phyloP scores from a whole-genome alignment of 2,888 invertebrate species.

The Amphimallon solstitiale region DNA sequence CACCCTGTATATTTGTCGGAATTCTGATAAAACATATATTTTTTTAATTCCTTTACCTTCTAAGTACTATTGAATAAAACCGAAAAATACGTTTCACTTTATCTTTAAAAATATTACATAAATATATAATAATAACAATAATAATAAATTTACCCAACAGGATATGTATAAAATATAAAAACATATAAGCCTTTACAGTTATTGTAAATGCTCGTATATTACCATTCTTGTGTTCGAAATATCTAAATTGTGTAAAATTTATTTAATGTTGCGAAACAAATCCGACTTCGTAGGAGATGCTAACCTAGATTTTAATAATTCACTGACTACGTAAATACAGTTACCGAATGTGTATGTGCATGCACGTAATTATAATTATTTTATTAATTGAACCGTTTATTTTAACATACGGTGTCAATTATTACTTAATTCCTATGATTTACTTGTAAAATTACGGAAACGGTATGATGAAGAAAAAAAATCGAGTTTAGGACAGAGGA shows the following conservation, averaged over 20 bases:
- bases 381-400: not conserved
- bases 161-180: not conserved
- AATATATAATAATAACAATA: too few relatives aligned
- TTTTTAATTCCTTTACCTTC: too few relatives aligned
- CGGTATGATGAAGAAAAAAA: not conserved
- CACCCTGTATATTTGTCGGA: too few relatives aligned
- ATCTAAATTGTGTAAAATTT: slow-evolving; percentile 3
- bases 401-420: slow-evolving; percentile 7
- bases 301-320: slow-evolving; percentile 19
- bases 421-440: slow-evolving; percentile 15
- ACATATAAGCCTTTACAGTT: too few relatives aligned
- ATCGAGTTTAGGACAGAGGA: not conserved
- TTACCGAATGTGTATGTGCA: too few relatives aligned
- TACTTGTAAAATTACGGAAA: not conserved
- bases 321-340: slow-evolving; percentile 2
- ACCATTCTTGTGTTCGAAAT: too few relatives aligned
- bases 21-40: too few relatives aligned
- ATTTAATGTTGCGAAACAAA: slow-evolving; percentile 13
- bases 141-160: too few relatives aligned
- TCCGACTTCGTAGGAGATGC: slow-evolving; percentile 16
- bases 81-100: too few relatives aligned
- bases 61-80: too few relatives aligned
- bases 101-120: too few relatives aligned
- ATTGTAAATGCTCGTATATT: not conserved
- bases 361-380: slow-evolving; percentile 4